Percentiles rank a stretch among this genome's conserved stretches.
Evolutionary conservation across 2,888 invertebrate species (phyloP).

Genomic region (Anagyrus pseudococci): DNA sequence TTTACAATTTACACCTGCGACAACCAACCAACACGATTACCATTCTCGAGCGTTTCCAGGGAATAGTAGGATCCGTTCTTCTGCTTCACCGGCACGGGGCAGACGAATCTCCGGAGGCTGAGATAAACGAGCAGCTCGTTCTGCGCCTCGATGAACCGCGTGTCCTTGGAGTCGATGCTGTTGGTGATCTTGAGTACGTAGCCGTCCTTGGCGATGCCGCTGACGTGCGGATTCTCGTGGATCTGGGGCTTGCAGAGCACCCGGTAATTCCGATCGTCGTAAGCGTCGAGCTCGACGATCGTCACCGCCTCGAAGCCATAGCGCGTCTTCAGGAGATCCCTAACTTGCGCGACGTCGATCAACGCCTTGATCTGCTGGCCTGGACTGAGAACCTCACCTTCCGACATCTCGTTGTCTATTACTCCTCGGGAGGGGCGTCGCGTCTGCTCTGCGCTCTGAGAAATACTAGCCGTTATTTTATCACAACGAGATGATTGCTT

Average conservation of each 20-base stretch:
- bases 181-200: conserved; percentile 87
- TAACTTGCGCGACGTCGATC: conserved; percentile 59
- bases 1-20: not conserved
- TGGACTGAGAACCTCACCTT: conserved; percentile 60
- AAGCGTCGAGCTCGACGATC: conserved; percentile 73
- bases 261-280: conserved; percentile 81
- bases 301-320: conserved; percentile 70
- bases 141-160: conserved; percentile 75
- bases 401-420: too few species aligned
- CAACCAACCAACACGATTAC: conserved; percentile 20
- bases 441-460: too few species aligned
- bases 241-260: too few species aligned
- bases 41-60: conserved; percentile 57
- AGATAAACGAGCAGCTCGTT: conserved; percentile 76
- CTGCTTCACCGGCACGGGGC: conserved; percentile 76
- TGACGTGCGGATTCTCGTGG: conserved; percentile 70
- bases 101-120: conserved; percentile 69
- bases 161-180: conserved; percentile 77
- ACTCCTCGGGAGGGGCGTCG: too few species aligned
- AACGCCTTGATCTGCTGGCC: conserved; percentile 67
- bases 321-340: conserved; percentile 65
- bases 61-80: conserved; percentile 71
- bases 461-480: too few species aligned
- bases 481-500: too few species aligned
- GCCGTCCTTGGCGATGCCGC: conserved; percentile 66